These are phyloP conservation scores for Tamias sibiricus DNA, from an alignment of 2,113 vertebrate species.

Conservation along the genomic window DNA sequence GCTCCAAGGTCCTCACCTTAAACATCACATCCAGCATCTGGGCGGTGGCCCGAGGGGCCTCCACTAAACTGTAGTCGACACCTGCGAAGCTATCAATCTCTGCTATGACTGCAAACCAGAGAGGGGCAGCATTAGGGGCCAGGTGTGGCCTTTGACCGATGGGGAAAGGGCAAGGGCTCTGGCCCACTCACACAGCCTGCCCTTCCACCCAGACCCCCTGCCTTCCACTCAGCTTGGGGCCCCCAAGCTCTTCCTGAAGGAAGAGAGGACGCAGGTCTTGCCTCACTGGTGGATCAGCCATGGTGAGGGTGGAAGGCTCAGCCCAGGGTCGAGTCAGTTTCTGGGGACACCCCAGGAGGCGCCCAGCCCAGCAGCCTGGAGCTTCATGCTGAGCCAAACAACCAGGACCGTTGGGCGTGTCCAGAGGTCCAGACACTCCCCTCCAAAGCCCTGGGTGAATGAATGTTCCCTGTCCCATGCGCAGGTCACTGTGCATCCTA, in stretches of 20 bases:
- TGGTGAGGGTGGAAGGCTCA: not conserved
- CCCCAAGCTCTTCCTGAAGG: not conserved
- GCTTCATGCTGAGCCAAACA: not conserved
- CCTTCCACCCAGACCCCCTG: not conserved
- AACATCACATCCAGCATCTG: slow-evolving; percentile 74
- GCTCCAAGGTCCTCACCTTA: slow-evolving; percentile 83
- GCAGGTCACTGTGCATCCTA: not conserved
- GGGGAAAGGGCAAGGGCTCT: not conserved
- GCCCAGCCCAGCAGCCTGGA: not conserved
- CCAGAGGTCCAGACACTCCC: not conserved
- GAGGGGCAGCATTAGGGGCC: slow-evolving; percentile 1
- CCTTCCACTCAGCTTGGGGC: not conserved
- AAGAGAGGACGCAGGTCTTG: not conserved
- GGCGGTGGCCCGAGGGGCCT: slow-evolving; percentile 69
- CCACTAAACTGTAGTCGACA: slow-evolving; percentile 86
- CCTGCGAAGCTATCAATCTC: slow-evolving; percentile 69
- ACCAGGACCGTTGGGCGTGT: not conserved
- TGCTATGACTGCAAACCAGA: slow-evolving; percentile 79
- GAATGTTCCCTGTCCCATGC: not conserved
- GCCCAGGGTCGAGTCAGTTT: not conserved
- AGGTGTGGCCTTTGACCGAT: not conserved
- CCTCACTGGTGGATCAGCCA: not conserved
- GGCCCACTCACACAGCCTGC: not conserved
- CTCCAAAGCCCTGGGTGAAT: not conserved
- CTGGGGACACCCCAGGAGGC: not conserved